phyloP scores from a whole-genome alignment of 2,797 vertebrate genomes.

The Sebastolobus altivelis region DNA sequence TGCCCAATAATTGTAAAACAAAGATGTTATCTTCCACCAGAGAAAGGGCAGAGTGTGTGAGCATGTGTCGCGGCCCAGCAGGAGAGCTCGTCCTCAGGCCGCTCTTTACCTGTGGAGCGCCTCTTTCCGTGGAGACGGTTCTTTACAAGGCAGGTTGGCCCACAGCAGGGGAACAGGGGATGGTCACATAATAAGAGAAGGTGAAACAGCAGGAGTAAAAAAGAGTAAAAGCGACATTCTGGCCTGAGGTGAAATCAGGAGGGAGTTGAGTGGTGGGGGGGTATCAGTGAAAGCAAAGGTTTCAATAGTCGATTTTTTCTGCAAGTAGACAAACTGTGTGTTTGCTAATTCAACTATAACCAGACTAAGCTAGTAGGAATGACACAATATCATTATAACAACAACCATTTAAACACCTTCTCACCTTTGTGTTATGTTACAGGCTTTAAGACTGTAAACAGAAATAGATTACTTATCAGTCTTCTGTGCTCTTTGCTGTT shows the following conservation, averaged over 20 bases:
- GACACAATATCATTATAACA: background rate
- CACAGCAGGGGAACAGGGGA: constrained; percentile 58
- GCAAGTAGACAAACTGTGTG: background rate
- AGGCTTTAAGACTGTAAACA: background rate
- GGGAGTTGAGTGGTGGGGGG: constrained; percentile 39
- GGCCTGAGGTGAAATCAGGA: constrained; percentile 64
- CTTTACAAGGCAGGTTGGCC: constrained; percentile 65
- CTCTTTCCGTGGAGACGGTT: constrained; percentile 51
- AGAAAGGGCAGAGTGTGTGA: constrained; percentile 61
- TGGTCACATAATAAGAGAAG: constrained; percentile 66
- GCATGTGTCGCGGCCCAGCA: constrained; percentile 64
- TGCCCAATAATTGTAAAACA: constrained; percentile 19
- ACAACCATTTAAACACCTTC: background rate
- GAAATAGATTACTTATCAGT: background rate
- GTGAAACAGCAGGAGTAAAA: constrained; percentile 67
- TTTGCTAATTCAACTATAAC: background rate
- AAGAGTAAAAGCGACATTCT: constrained; percentile 48
- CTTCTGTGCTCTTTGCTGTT: background rate
- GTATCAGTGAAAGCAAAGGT: constrained; percentile 53
- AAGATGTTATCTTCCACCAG: constrained; percentile 40
- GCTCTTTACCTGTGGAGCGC: constrained; percentile 62
- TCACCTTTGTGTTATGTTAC: background rate
- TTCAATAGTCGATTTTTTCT: background rate
- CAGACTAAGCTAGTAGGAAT: background rate
- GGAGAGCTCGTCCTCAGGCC: constrained; percentile 76